Evolutionary conservation across 2,888 invertebrate genomes (phyloP).

Genomic region (Lamellibrachia satsuma): DNA sequence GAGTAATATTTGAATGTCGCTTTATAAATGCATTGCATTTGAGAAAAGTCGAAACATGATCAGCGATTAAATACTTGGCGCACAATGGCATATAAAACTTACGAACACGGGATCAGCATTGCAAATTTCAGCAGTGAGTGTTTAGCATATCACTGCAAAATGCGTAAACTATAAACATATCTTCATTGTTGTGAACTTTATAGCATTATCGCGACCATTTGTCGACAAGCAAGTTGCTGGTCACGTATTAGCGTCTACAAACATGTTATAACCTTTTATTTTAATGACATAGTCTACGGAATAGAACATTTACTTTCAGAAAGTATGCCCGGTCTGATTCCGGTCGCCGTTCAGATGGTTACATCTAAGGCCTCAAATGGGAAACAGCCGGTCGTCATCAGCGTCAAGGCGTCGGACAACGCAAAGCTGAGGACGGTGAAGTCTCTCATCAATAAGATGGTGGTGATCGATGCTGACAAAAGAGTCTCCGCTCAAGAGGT

Average conservation of each 20-base stretch:
- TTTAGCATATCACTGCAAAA: too few species aligned
- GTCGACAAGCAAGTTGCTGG: not conserved
- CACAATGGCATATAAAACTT: too few species aligned
- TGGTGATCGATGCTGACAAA: not conserved
- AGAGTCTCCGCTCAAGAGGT: not conserved
- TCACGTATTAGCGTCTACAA: not conserved
- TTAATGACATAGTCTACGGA: not conserved
- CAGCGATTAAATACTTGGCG: too few species aligned
- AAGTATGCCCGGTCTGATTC: not conserved
- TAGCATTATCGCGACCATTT: too few species aligned
- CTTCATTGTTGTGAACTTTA: too few species aligned
- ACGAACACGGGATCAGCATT: too few species aligned
- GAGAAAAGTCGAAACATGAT: too few species aligned
- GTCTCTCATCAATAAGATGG: not conserved
- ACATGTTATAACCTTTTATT: not conserved
- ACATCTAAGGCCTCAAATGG: not conserved
- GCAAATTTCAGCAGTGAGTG: too few species aligned
- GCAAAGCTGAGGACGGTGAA: not conserved
- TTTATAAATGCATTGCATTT: too few species aligned
- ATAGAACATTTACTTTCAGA: not conserved
- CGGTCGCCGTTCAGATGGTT: not conserved
- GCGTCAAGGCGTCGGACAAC: not conserved
- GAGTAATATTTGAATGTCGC: too few species aligned
- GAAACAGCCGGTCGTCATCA: not conserved
- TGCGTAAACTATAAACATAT: too few species aligned